phyloP scores from a whole-genome alignment of 2,113 vertebrate genomes.

The Macrotus californicus region DNA sequence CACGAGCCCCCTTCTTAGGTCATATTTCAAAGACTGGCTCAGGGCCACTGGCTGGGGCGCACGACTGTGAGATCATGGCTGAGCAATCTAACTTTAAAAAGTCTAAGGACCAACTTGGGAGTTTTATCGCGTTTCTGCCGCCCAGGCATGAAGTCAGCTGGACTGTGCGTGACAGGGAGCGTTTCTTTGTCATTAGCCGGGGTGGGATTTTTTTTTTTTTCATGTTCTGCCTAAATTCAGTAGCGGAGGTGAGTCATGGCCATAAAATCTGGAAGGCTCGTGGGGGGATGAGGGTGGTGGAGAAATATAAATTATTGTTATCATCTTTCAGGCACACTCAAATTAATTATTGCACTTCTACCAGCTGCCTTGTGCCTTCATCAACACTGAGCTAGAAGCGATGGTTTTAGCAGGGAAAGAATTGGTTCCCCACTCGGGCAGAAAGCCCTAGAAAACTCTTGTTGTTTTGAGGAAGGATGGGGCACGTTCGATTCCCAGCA shows the following conservation, averaged over 20 bases:
- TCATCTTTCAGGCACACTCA: background rate
- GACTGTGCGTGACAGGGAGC: background rate
- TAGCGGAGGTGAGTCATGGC: slow-evolving; percentile 64
- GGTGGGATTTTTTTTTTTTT: background rate
- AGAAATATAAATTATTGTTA: slow-evolving; percentile 48
- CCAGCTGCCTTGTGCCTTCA: background rate
- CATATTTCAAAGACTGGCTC: slow-evolving; percentile 64
- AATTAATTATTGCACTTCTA: background rate
- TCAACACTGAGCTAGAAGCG: background rate
- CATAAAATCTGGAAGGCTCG: slow-evolving; percentile 12
- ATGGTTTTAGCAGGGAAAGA: background rate
- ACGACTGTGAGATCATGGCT: slow-evolving; percentile 60
- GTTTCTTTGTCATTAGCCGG: slow-evolving; percentile 45
- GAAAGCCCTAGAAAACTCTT: background rate
- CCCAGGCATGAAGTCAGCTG: slow-evolving; percentile 60
- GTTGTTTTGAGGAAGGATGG: background rate
- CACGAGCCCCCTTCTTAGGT: slow-evolving; percentile 44
- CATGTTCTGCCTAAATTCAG: slow-evolving; percentile 5
- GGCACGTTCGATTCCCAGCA: background rate
- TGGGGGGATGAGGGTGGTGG: background rate
- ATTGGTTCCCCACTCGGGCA: rapidly evolving
- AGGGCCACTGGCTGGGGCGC: slow-evolving; percentile 46
- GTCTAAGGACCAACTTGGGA: slow-evolving; percentile 61
- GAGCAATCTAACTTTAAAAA: slow-evolving; percentile 57
- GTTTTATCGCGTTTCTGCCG: slow-evolving; percentile 56